Percentiles rank a stretch among this genome's conserved stretches.
phyloP scores from a whole-genome alignment of 2,888 invertebrate genomes.

The Ophioninae sp. region DNA sequence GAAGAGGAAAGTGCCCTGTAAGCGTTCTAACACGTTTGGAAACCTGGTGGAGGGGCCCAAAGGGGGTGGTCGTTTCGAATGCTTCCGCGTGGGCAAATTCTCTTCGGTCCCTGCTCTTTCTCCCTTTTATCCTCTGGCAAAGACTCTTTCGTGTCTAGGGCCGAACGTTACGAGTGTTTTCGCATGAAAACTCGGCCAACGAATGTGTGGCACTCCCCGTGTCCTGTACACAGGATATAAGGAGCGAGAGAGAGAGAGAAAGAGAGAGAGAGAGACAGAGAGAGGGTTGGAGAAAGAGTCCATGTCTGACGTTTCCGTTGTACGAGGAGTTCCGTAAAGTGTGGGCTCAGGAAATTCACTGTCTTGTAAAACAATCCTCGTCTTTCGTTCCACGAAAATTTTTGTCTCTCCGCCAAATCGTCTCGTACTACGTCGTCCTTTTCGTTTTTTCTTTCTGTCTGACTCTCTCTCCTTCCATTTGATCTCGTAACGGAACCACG shows the following conservation, averaged over 20 bases:
- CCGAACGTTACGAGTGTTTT: constrained; percentile 69
- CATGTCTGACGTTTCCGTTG: constrained; percentile 49
- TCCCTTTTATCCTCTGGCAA: constrained; percentile 45
- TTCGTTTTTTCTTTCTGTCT: neutral
- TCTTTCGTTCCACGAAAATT: constrained; percentile 49
- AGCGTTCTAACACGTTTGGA: constrained; percentile 61
- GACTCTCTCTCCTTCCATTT: neutral
- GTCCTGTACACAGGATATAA: constrained; percentile 29
- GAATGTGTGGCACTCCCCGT: constrained; percentile 45
- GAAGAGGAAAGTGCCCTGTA: constrained; percentile 59
- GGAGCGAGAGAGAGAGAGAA: constrained; percentile 3
- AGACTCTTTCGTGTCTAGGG: constrained; percentile 62
- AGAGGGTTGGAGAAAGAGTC: constrained; percentile 10
- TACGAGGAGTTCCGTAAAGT: constrained; percentile 25
- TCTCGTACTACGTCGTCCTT: neutral
- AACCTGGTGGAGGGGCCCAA: constrained; percentile 37
- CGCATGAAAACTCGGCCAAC: constrained; percentile 68
- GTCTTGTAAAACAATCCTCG: constrained; percentile 54
- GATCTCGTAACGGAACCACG: constrained; percentile 23
- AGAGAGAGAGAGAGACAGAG: constrained; percentile 16
- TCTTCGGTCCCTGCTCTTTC: constrained; percentile 19
- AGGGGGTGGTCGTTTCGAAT: constrained; percentile 51
- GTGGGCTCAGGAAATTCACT: constrained; percentile 55
- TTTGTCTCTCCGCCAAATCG: constrained; percentile 48
- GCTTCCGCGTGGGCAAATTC: constrained; percentile 49